Base-by-base conservation (phyloP, 1,140 invertebrate species). In the Zaprionus davidi region DNA sequence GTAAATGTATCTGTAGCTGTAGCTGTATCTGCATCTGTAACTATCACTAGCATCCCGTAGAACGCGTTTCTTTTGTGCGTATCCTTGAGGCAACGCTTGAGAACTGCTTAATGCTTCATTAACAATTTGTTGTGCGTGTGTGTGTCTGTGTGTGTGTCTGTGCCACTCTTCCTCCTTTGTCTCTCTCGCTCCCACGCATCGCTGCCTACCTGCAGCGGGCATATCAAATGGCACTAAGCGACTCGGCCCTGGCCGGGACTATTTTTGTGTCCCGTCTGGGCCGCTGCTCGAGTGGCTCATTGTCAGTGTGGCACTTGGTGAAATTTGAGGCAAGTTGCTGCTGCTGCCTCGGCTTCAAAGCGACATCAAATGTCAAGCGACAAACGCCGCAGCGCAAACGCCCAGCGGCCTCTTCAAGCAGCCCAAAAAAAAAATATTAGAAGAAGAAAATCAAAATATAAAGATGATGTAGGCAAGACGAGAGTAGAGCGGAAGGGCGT, bases 21-120 rank as follows among this genome's bases (percentile, higher is more conserved):
- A 2, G 2, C 15, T 22, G 31, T 41, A 26, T 12, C 9, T 51
- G 31, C 34, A 12, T 46, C 34, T 68, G 56, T 28, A 55, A 24
- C 38, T 49, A 44, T n/a, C 34, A 17, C 26, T 12, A 24, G 17
- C 13, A 41, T 28, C 62, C 11, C 9, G 11, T 28, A 22, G 57
- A 3, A 4, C 74, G 31, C 71, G 44, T 67, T 49, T 34, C 51
- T 72, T 36, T 67, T 76, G 65, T 71, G 31, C 53, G 53, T 57
- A 73, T 73, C 36, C 75, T 73, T 68, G 41, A 73, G 82, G 67
- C 82, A 41, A 28, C 15, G 65, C 38, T 63, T 36, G 41, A 51
- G 70, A 56, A n/a, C 58, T 70, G 60, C 68, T 76, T 79, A 79
- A 85, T 79, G 82, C 76, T 85, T 86, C 71, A 86, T 86, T 86